These are phyloP conservation scores for Physeter macrocephalus DNA, from an alignment of 2,113 vertebrate genomes.

Conservation along the genomic window DNA sequence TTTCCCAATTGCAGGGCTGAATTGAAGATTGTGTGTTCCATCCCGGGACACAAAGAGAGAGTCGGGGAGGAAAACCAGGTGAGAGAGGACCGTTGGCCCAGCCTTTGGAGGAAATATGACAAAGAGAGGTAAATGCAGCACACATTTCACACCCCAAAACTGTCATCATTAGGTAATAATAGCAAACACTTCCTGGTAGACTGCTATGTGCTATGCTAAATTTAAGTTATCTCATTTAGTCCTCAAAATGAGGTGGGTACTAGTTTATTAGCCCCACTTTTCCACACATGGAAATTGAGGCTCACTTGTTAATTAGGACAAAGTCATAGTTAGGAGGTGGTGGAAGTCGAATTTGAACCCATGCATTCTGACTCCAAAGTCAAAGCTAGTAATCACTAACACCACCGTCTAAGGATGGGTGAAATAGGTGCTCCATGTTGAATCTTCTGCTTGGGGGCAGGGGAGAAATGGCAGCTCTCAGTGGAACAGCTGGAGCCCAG, in stretches of 20 bases:
- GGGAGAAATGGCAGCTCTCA: not conserved
- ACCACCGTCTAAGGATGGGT: not conserved
- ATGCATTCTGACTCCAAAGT: not conserved
- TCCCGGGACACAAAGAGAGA: not conserved
- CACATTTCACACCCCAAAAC: not conserved
- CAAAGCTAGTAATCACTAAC: not conserved
- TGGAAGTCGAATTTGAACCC: not conserved
- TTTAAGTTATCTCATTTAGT: not conserved
- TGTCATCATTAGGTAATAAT: not conserved
- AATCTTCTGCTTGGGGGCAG: not conserved
- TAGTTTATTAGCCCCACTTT: not conserved
- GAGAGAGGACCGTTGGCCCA: not conserved
- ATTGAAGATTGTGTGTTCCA: not conserved
- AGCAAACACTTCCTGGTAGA: not conserved
- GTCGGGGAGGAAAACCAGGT: not conserved
- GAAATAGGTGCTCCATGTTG: too few species aligned
- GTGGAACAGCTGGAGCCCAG: not conserved
- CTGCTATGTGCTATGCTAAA: not conserved
- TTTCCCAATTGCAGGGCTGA: not conserved
- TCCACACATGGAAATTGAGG: not conserved
- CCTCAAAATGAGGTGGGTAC: not conserved
- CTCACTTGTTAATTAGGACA: not conserved
- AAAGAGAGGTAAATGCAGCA: not conserved
- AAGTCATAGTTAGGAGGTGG: not conserved
- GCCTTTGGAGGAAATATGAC: not conserved